Base-by-base conservation (phyloP, 2,113 vertebrate species). In the Balaenoptera acutorostrata region DNA sequence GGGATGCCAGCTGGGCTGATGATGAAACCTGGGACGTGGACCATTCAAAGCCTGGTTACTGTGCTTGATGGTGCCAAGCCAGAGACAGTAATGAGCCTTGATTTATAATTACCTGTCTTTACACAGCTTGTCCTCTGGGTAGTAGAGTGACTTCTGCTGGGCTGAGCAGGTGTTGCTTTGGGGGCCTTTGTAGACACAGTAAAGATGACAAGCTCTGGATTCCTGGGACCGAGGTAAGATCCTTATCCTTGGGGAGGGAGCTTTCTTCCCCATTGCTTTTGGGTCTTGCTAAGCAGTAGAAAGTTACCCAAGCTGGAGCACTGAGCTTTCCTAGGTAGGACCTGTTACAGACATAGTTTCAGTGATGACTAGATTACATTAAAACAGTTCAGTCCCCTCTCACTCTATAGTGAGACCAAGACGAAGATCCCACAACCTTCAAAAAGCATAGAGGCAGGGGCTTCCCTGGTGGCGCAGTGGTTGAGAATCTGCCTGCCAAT, bases 61-160 rank as follows among this genome's bases (percentile, higher is more conserved):
- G 83, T 61, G 63, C 77, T 86, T 71, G 59, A 68, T 72, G 44
- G 14, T 75, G 52, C 44, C 90, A 95, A 95, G 75, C 44, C 39
- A 84, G 93, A 97, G 93, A 49, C 3, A 80, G 49, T 82, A 85
- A 77, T 77, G 90, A 90, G 59, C 91, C 63, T 96, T 91, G 14
- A 68, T 94, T 92, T 96, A 82, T 77, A 93, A 84, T 64, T 71
- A 66, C 27, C n/a, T 52, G 3, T 49, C 55, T 91, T 46, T 88
- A n/a, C 68, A 82, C 41, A 95, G 85, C 59, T 92, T 57, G 23
- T 77, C 82, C 77, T 95, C 87, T 84, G 68, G 55, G 59, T 66
- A 87, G 57, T 55, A 74, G 2, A 14, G 87, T 83, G 72, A 80
- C 41, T 75, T 82, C 90, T 64, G 27, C 52, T 57, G 61, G 88